Evolutionary conservation across 1,140 invertebrate species (phyloP), one percentile per base, ranked within the genome.

Genomic region (Trachymyrmex cornetzi): DNA sequence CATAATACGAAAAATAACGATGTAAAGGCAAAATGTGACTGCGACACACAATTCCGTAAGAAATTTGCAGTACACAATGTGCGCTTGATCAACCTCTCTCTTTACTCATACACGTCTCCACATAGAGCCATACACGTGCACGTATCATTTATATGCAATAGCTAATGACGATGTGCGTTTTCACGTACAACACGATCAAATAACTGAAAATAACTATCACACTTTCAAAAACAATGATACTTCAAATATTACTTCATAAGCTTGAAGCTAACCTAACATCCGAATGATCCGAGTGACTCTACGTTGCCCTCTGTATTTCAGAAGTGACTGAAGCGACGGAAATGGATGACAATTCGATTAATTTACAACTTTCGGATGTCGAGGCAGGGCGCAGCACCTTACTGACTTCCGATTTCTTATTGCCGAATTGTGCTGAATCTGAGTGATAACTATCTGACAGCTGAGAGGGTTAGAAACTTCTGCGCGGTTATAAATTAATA

Each of bases 1-100:
- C 93, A 94, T 94, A 90, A 90, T 91, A 91, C 7, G 63, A 80
- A 77, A 55, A 79, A 71, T 50, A 86, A 19, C 63, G 34, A 38
- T 57, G 30, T 57, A 16, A 63, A 50, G 44, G 1, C 55, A 69
- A 80, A 0, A 38, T n/a, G 38, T 50, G 14, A 50, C 12, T 16
- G 30, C 44, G 71, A 69, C 6, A 6, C 16, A 53, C 16, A 77
- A 69, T 24, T 24, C 67, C 74, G 30, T 24, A 34, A 88, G 22
- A 53, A 71, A 27, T 22, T 71, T 19, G 3, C 34, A 59, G 30
- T 11, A 34, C 30, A 24, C 16, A 57, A 71, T 14, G 19, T 53
- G 34, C 66, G 55, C 16, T 16, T 71, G 14, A n/a, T 69, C 48
- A 69, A 71, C 44, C 44, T 34, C 44, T 34, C n/a, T 27, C 34